Base-by-base conservation (phyloP, 37 sponge, comb jelly and placozoan species). In the Crambe crambe region DNA sequence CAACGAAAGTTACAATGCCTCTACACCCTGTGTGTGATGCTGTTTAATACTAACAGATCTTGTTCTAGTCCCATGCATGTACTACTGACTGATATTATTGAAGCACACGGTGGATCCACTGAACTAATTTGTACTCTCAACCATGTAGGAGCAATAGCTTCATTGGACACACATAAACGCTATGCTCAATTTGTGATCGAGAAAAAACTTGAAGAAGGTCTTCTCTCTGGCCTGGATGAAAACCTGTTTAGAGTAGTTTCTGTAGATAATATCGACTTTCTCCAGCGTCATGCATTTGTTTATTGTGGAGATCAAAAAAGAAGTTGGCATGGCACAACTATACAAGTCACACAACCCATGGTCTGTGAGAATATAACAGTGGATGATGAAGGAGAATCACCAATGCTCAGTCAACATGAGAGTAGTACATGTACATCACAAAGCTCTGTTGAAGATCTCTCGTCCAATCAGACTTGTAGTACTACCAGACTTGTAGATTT, bases 21-120 rank as follows among this genome's bases (percentile, higher is more conserved):
- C n/a, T n/a, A n/a, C n/a, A n/a, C n/a, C n/a, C n/a, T n/a, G n/a
- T n/a, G n/a, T n/a, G n/a, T n/a, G n/a, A n/a, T n/a, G n/a, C n/a
- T n/a, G n/a, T n/a, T n/a, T n/a, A n/a, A n/a, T n/a, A n/a, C n/a
- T n/a, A n/a, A n/a, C n/a, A n/a, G n/a, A n/a, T n/a, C n/a, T n/a
- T n/a, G n/a, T n/a, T n/a, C n/a, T n/a, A n/a, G n/a, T n/a, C n/a
- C 56, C 56, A 54, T 18, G 56, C 56, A 54, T 54, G 56, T 54
- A 18, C 56, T 54, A 18, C 56, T 54, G 56, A 54, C 56, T 20
- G 56, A 54, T 18, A 54, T 54, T 18, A 54, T 54, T 18, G 56
- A 54, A 18, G 10, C 56, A 54, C 56, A 54, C 17, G 56, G 56
- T 20, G 56, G 56, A 10, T 54, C 56, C 10, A 20, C 10, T 54